Evolutionary conservation across 2,797 vertebrate species (phyloP), one percentile per base, ranked within the genome.

Genomic region (Enteromius treurensis): DNA sequence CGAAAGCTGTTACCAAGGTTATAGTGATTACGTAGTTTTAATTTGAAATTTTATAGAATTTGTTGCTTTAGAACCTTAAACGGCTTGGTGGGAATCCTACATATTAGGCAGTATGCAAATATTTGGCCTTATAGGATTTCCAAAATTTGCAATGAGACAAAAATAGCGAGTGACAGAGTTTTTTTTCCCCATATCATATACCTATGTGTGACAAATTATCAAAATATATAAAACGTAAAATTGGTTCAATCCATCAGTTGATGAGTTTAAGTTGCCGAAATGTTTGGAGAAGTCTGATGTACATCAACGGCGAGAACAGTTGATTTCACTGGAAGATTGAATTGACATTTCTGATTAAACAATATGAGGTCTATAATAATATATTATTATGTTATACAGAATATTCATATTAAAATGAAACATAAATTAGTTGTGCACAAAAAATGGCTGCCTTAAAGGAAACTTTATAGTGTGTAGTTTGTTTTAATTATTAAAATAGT

Each of bases 1-100:
- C 75, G 73, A 87, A 85, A 49, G 34, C 74, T 70, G 65, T 68
- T 76, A 19, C 58, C 64, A 80, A 76, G 53, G 65, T 84, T 77
- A 55, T 69, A 67, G 19, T 62, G 53, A 73, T 73, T 81, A 49
- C 17, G 32, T 62, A 23, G 8, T 60, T 60, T 26, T 26, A 26
- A 26, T 26, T 26, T 26, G 26, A 26, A 26, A 26, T 19, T 65
- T 78, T 5, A n/a, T 3, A 9, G 29, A 34, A 64, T 55, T 7
- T 53, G 64, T 69, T 69, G 65, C 64, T n/a, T 55, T 37, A 23
- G 6, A 55, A 53, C 47, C 23, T 62, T 47, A 70, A 69, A 60
- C 1, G 5, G 32, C 7, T 51, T 67, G 10, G 47, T 55, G 65
- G 45, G 11, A 26, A 55, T 4, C 11, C 14, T 26, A 19, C 5